Conservation (phyloP, 2,888 invertebrate species). For the Xylocampa areola region DNA sequence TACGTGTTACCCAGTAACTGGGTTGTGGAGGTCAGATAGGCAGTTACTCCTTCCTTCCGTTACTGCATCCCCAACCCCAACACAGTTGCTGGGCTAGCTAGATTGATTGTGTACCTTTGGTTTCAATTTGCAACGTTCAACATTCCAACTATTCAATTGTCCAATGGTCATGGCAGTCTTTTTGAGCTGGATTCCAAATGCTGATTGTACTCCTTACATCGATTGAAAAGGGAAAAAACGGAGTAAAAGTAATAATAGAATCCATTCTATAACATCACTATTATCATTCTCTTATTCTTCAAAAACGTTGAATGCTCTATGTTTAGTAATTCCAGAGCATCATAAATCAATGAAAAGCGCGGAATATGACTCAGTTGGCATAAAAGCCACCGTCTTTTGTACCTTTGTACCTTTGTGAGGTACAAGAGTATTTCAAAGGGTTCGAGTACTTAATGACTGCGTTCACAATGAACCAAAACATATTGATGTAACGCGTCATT, state of each 20-base stretch:
- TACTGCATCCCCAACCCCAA: no score
- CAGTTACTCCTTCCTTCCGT: no score
- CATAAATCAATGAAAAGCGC: conserved; percentile 59
- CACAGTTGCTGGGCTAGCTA: no score
- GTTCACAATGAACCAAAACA: conserved; percentile 65
- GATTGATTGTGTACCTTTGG: no score
- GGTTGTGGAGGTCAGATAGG: no score
- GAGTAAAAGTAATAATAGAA: conserved; percentile 36
- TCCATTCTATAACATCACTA: conserved; percentile 44
- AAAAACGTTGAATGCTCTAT: conserved; percentile 49
- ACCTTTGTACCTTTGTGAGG: conserved; percentile 55
- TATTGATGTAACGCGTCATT: conserved; percentile 53
- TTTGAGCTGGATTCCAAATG: no score
- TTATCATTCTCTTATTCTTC: conserved; percentile 49
- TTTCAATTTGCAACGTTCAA: no score
- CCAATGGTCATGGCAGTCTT: no score
- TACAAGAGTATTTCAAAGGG: conserved; percentile 71
- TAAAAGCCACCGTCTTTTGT: conserved; percentile 74
- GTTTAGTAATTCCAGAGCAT: conserved; percentile 46
- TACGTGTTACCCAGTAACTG: no score
- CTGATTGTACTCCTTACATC: no score
- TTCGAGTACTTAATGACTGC: conserved; percentile 77
- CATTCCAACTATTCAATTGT: no score
- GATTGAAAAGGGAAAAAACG: conserved; percentile 36
- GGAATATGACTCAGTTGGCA: conserved; percentile 64